Conservation (phyloP, 2,797 vertebrate genomes). For the Antrozous pallidus region DNA sequence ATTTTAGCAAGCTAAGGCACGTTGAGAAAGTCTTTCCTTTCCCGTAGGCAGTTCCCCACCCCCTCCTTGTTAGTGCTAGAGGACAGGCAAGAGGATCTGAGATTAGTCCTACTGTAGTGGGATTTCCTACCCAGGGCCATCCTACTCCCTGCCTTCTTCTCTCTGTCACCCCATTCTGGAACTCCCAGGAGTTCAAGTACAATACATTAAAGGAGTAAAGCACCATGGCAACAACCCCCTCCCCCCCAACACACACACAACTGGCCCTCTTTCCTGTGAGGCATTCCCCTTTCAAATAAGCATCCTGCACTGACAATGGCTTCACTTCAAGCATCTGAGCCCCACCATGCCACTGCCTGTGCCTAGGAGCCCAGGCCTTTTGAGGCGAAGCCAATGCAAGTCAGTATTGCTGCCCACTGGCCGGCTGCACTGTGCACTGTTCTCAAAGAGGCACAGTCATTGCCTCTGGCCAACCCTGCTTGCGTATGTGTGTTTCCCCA, state of each 20-base stretch:
- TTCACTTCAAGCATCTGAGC: conserved; percentile 27
- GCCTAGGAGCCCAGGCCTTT: neutral
- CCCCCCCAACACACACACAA: conserved; percentile 58
- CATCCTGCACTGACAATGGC: conserved; percentile 79
- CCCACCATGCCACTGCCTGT: neutral
- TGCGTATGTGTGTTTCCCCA: neutral
- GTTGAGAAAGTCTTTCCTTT: conserved; percentile 15
- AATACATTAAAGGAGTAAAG: conserved; percentile 80
- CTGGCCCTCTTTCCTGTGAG: conserved; percentile 75
- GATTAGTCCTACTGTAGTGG: neutral
- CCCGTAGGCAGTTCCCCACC: neutral
- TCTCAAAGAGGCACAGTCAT: neutral
- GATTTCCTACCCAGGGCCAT: neutral
- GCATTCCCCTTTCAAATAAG: conserved; percentile 82
- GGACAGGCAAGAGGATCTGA: conserved; percentile 15
- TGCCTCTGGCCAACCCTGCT: neutral
- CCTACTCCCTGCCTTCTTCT: neutral
- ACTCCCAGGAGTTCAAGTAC: conserved; percentile 66
- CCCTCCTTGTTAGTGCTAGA: neutral
- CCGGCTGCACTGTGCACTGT: neutral
- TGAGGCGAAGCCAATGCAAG: neutral
- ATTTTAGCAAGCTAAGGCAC: neutral
- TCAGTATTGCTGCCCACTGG: neutral
- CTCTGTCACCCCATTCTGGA: neutral
- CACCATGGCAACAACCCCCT: conserved; percentile 87